Conservation (phyloP, 1,140 invertebrate genomes). For the Heliothis subflexa region DNA sequence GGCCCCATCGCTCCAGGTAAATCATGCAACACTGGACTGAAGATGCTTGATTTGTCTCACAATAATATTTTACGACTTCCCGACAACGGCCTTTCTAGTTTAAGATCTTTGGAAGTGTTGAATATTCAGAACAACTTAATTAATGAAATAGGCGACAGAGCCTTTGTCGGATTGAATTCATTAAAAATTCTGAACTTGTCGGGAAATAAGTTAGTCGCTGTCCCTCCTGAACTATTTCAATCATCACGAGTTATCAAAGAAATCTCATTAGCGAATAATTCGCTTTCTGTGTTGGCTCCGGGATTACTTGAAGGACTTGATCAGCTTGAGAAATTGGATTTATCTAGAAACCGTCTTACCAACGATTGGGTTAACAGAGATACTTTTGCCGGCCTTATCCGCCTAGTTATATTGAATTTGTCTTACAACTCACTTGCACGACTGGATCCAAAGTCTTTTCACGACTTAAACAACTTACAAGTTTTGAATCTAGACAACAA, state of each 20-base stretch:
- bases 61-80: slow-evolving; percentile 90
- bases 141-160: slow-evolving; percentile 90
- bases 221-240: slow-evolving; percentile 92
- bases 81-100: slow-evolving; percentile 90
- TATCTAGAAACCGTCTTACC: slow-evolving; percentile 92
- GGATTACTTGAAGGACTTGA: slow-evolving; percentile 92
- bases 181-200: slow-evolving; percentile 92
- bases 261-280: slow-evolving; percentile 93
- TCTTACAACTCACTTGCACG: slow-evolving; percentile 90
- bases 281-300: slow-evolving; percentile 91
- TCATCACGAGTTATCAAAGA: slow-evolving; percentile 90
- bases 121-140: slow-evolving; percentile 92
- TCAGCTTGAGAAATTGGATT: slow-evolving; percentile 92
- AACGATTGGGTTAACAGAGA: slow-evolving; percentile 93
- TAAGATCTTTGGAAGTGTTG: slow-evolving; percentile 89
- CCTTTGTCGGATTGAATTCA: slow-evolving; percentile 89
- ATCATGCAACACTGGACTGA: slow-evolving; percentile 89
- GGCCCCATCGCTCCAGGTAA: slow-evolving; percentile 88
- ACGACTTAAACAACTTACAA: slow-evolving; percentile 92
- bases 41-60: slow-evolving; percentile 91
- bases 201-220: slow-evolving; percentile 91
- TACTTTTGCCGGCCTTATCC: slow-evolving; percentile 91
- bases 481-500: slow-evolving; percentile 92
- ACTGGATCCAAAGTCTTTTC: slow-evolving; percentile 91
- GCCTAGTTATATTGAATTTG: slow-evolving; percentile 92